Percentiles rank a stretch among this genome's conserved stretches.
Evolutionary conservation across 2,797 vertebrate species (phyloP).

Genomic region (Hafferia zeledoni): DNA sequence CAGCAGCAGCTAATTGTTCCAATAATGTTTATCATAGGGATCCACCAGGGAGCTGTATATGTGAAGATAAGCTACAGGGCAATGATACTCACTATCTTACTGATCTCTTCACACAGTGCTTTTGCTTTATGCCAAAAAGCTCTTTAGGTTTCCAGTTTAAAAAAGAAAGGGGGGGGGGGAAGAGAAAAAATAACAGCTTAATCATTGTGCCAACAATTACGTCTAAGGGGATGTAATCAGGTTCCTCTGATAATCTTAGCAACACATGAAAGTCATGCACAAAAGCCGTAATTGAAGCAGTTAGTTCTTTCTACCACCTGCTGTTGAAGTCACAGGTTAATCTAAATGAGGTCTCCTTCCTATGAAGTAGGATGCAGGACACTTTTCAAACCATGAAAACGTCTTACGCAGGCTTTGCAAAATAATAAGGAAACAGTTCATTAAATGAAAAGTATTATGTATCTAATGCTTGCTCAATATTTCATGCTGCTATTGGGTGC

Average conservation of each 20-base stretch:
- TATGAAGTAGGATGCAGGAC: slow-evolving; percentile 72
- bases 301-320: slow-evolving; percentile 84
- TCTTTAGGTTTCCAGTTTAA: slow-evolving; percentile 75
- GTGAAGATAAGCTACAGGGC: slow-evolving; percentile 85
- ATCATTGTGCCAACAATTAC: slow-evolving; percentile 81
- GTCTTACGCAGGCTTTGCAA: slow-evolving; percentile 71
- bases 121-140: slow-evolving; percentile 79
- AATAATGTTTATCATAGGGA: slow-evolving; percentile 87
- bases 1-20: slow-evolving; percentile 86
- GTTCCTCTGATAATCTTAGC: slow-evolving; percentile 82
- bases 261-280: slow-evolving; percentile 81
- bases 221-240: slow-evolving; percentile 83
- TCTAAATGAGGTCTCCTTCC: slow-evolving; percentile 80
- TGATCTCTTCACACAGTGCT: slow-evolving; percentile 81
- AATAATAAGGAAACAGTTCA: slow-evolving; percentile 82
- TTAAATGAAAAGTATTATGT: slow-evolving; percentile 75
- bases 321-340: slow-evolving; percentile 84
- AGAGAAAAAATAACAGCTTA: slow-evolving; percentile 77
- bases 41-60: slow-evolving; percentile 87
- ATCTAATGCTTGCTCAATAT: slow-evolving; percentile 63
- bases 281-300: slow-evolving; percentile 82
- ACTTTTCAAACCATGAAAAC: slow-evolving; percentile 80
- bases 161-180: neutral
- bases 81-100: slow-evolving; percentile 82
- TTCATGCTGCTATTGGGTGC: slow-evolving; percentile 28